Conservation (phyloP, 2,797 vertebrate genomes). For the Vireo griseus region DNA sequence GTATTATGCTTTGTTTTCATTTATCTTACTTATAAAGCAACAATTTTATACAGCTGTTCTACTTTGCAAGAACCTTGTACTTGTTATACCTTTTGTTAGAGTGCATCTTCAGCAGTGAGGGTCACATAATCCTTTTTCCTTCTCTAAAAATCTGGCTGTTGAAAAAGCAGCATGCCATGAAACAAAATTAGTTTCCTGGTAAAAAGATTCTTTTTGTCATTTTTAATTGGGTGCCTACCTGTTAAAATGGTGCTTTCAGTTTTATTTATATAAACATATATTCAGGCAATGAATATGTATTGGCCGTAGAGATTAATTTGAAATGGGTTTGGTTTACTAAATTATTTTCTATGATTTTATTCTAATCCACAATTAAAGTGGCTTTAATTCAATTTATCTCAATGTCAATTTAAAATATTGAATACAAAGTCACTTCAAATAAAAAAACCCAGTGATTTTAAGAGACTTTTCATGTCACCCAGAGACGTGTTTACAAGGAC, state of each 20-base stretch:
- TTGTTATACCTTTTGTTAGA: background rate
- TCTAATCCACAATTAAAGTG: background rate
- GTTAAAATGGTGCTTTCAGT: background rate
- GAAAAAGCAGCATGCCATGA: accelerated
- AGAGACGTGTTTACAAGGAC: background rate
- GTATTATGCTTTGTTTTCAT: background rate
- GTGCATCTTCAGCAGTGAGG: background rate
- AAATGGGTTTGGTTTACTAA: background rate
- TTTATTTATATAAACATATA: background rate
- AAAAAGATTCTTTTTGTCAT: background rate
- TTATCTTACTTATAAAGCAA: background rate
- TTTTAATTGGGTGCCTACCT: background rate
- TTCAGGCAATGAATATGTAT: background rate
- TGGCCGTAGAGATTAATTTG: background rate
- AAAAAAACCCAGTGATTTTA: background rate
- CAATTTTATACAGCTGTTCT: background rate
- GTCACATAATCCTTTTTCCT: background rate
- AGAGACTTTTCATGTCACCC: background rate
- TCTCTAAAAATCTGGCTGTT: background rate
- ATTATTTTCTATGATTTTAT: background rate
- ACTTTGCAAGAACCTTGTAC: background rate
- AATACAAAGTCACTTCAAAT: background rate
- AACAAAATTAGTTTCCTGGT: background rate
- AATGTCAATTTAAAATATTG: background rate
- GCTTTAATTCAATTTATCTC: background rate